Evolutionary conservation across 2,797 vertebrate species (phyloP), one percentile per base, ranked within the genome.

Genomic region (Diceros bicornis): DNA sequence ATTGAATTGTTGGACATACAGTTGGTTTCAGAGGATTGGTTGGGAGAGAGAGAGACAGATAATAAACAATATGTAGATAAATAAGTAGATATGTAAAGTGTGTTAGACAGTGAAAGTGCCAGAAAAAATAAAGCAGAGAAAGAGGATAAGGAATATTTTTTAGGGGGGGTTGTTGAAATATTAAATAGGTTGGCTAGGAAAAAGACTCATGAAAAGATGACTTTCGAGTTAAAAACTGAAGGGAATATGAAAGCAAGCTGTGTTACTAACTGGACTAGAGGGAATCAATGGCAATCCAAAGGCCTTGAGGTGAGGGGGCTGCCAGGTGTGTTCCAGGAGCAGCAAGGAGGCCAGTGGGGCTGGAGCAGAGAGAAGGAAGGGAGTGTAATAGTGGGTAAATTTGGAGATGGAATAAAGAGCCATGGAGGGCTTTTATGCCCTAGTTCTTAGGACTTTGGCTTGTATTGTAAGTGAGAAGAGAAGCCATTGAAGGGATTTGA

Each of bases 141-240:
- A 32, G 17, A 41, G 23, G 9, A 47, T 86, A 78, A 77, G 18
- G 72, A 64, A 62, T 81, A 50, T 34, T 34, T 87, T 91, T 64
- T 10, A 83, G 57, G 37, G 17, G 71, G 71, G 55, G 20, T 78
- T 78, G 6, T 81, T 93, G 71, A 83, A 84, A 37, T 71, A 47
- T 71, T 91, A 88, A 57, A 50, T 71, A 88, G n/a, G 34, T 34
- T 77, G 37, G 18, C 61, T 62, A 34, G 23, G 32, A 47, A 82
- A 69, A 62, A 55, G 74, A 68, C 11, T 57, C 23, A 27, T 32
- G n/a, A 92, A 77, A 95, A 90, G 47, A 68, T 93, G 34, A 41
- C 32, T 77, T 87, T 75, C 32, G 68, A 89, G 25, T 85, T 75
- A 92, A 89, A 44, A 86, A 86, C 34, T 86, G 23, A 93, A 78